These are phyloP conservation scores for Stenotaenia linearis DNA, from an alignment of 2,888 invertebrate species.

Conservation along the genomic window DNA sequence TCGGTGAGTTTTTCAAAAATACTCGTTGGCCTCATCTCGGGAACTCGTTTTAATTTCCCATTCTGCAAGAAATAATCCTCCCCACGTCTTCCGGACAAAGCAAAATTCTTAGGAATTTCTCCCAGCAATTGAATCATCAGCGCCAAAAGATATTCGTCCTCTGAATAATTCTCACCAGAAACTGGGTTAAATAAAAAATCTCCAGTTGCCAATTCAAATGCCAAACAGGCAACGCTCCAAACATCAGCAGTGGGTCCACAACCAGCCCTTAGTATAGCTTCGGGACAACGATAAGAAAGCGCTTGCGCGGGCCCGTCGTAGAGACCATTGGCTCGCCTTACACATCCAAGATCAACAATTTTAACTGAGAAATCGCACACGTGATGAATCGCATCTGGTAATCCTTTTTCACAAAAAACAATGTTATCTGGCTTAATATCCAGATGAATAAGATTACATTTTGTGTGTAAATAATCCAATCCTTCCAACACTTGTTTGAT, in stretches of 20 bases:
- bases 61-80: no score
- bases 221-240: slow-evolving; percentile 51
- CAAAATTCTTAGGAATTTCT: slow-evolving; percentile 40
- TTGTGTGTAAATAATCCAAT: not conserved
- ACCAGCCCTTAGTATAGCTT: slow-evolving; percentile 48
- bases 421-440: not conserved
- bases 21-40: no score
- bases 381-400: no score
- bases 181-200: slow-evolving; percentile 51
- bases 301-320: slow-evolving; percentile 50
- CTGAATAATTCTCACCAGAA: slow-evolving; percentile 47
- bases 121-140: slow-evolving; percentile 50
- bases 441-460: not conserved
- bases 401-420: no score
- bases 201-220: slow-evolving; percentile 49
- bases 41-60: no score
- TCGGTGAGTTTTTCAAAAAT: not conserved
- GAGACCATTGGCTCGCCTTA: slow-evolving; percentile 49
- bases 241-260: slow-evolving; percentile 49
- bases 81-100: slow-evolving; percentile 46
- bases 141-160: slow-evolving; percentile 50
- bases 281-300: slow-evolving; percentile 48
- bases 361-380: slow-evolving; percentile 45
- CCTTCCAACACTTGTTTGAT: not conserved
- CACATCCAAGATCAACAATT: slow-evolving; percentile 50